These are phyloP conservation scores for Apodemia zela DNA, from an alignment of 2,888 invertebrate genomes.

Conservation along the genomic window DNA sequence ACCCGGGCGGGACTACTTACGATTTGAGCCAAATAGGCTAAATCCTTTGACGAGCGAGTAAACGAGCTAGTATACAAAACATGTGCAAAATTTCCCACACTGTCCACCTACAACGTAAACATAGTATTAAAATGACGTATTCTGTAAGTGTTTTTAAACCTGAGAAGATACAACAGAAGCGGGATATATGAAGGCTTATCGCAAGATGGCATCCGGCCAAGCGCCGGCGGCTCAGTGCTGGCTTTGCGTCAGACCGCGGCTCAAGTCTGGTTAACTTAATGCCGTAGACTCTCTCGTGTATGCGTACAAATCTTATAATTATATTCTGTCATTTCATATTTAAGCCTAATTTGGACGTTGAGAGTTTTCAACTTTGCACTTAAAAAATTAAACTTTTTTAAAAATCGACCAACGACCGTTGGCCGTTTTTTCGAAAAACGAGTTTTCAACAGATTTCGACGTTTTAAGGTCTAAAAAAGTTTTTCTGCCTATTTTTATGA, in stretches of 20 bases:
- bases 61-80: too few species aligned
- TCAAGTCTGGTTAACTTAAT: conserved; percentile 48
- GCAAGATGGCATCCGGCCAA: conserved; percentile 39
- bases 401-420: too few species aligned
- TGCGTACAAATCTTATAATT: conserved; percentile 19
- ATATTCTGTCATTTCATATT: conserved; percentile 6
- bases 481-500: too few species aligned
- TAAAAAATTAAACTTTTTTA: too few species aligned
- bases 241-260: conserved; percentile 46
- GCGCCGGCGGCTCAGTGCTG: conserved; percentile 36
- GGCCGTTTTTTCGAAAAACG: too few species aligned
- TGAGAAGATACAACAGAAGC: background rate
- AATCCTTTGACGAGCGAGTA: too few species aligned
- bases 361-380: too few species aligned
- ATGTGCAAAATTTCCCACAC: background rate
- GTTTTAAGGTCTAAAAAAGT: too few species aligned
- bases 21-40: too few species aligned
- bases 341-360: background rate
- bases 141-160: background rate
- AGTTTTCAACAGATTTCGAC: too few species aligned
- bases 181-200: conserved; percentile 30
- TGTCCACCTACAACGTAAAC: background rate
- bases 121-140: background rate
- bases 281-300: conserved; percentile 28
- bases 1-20: too few species aligned